Evolutionary conservation across 1,140 invertebrate species (phyloP).

Genomic region (Macrobrachium rosenbergii): DNA sequence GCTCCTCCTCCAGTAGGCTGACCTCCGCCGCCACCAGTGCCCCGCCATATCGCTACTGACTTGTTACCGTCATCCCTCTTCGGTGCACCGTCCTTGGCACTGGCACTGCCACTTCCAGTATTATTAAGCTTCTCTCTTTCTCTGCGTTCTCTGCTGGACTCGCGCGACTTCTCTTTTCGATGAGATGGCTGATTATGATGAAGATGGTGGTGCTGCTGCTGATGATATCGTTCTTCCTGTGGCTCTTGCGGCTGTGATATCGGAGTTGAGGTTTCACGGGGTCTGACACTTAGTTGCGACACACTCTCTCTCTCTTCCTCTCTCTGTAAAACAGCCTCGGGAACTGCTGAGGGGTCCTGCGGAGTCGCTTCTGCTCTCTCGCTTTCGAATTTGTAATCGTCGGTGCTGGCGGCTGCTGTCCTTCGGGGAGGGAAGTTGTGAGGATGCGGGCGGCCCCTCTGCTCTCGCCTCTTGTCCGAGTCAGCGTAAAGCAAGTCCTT

Average conservation of each 20-base stretch:
- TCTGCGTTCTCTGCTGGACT: background rate
- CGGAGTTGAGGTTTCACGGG: too few relatives aligned
- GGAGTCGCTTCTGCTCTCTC: too few relatives aligned
- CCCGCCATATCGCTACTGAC: constrained; percentile 1
- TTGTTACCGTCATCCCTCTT: background rate
- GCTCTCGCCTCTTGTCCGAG: constrained; percentile 3
- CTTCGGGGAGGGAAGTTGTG: background rate
- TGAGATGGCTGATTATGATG: too few relatives aligned
- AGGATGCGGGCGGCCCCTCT: background rate
- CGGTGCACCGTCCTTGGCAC: background rate
- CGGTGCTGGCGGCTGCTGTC: background rate
- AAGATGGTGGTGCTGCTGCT: too few relatives aligned
- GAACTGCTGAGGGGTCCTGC: too few relatives aligned
- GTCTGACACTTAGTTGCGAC: too few relatives aligned
- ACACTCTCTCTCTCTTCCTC: background rate
- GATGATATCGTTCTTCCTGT: too few relatives aligned
- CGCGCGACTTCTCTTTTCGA: background rate
- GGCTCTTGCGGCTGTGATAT: too few relatives aligned
- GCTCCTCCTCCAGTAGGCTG: background rate
- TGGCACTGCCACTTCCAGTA: background rate
- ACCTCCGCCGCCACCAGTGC: constrained; percentile 7
- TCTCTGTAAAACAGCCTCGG: too few relatives aligned
- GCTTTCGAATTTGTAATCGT: too few relatives aligned
- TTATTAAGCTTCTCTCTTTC: background rate
- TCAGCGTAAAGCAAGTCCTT: constrained; percentile 56